phyloP scores from a whole-genome alignment of 2,888 invertebrate species.

The Teinopalpus imperialis region DNA sequence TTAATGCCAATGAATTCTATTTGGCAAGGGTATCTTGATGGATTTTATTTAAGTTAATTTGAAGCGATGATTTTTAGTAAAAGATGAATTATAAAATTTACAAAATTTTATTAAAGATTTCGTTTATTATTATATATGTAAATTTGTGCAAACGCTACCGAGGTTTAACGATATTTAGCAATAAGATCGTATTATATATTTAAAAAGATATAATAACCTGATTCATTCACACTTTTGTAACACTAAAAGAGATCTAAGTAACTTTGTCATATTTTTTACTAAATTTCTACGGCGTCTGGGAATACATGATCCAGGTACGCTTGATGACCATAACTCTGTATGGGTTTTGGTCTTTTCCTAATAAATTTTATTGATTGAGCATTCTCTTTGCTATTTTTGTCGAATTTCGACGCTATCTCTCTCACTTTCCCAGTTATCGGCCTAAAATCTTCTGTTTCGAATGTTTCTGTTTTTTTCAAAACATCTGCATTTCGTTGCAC shows the following conservation, averaged over 20 bases:
- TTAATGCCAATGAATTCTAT: slow-evolving; percentile 7
- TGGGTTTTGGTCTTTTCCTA: slow-evolving; percentile 79
- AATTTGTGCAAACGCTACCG: slow-evolving; percentile 18
- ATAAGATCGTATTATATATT: slow-evolving; percentile 14
- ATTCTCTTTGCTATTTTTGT: slow-evolving; percentile 53
- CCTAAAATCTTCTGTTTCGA: slow-evolving; percentile 42
- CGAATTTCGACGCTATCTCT: slow-evolving; percentile 71
- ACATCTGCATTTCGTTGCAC: slow-evolving; percentile 30
- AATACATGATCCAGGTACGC: slow-evolving; percentile 84
- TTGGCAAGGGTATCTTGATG: too few species aligned
- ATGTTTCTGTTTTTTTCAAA: too few species aligned
- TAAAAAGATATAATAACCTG: slow-evolving; percentile 17
- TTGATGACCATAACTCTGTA: slow-evolving; percentile 81
- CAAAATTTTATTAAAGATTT: slow-evolving; percentile 6
- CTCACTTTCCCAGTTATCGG: slow-evolving; percentile 69
- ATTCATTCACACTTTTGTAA: slow-evolving; percentile 30
- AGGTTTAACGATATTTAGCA: slow-evolving; percentile 12
- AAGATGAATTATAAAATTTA: slow-evolving; percentile 15
- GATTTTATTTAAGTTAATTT: too few species aligned
- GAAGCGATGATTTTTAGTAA: slow-evolving; percentile 1
- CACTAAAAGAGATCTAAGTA: slow-evolving; percentile 41
- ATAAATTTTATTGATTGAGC: slow-evolving; percentile 47
- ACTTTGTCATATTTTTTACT: slow-evolving; percentile 35
- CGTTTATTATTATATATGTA: slow-evolving; percentile 1
- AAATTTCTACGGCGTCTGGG: slow-evolving; percentile 78